Percentiles rank a stretch among this genome's conserved stretches.
These are phyloP conservation scores for Hyposmocoma kahamanoa DNA, from an alignment of 1,140 invertebrate species.

Conservation along the genomic window DNA sequence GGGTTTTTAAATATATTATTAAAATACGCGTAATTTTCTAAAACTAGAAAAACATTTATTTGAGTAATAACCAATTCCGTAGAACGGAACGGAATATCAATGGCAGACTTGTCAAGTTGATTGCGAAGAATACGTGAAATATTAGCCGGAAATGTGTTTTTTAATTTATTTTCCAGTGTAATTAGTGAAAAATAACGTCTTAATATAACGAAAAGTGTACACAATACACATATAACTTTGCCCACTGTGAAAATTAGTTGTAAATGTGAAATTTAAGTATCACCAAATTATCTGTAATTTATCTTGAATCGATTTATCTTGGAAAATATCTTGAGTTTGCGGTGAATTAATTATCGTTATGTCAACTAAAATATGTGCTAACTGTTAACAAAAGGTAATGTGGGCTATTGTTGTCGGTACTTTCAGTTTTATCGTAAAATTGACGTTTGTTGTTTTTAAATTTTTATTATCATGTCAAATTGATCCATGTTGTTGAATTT, in stretches of 20 bases:
- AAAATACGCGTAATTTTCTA: too few species aligned
- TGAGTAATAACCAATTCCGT: too few species aligned
- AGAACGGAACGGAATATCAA: constrained; percentile 33
- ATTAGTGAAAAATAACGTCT: not conserved
- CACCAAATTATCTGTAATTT: constrained; percentile 22
- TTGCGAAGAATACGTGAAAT: constrained; percentile 31
- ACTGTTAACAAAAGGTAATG: constrained; percentile 37
- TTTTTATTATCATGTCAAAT: too few species aligned
- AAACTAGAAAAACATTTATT: too few species aligned
- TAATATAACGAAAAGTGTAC: not conserved
- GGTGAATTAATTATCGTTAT: constrained; percentile 45
- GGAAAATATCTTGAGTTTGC: constrained; percentile 40
- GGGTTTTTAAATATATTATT: too few species aligned
- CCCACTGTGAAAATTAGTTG: not conserved
- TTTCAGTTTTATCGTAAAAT: too few species aligned
- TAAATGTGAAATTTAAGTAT: too few species aligned
- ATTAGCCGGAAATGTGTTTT: constrained; percentile 28
- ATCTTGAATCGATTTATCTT: constrained; percentile 59
- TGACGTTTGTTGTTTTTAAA: too few species aligned
- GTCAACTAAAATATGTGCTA: constrained; percentile 58
- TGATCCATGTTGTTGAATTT: too few species aligned
- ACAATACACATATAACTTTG: too few species aligned
- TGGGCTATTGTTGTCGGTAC: too few species aligned
- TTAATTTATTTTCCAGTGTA: constrained; percentile 14
- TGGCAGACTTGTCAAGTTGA: constrained; percentile 52